Base-by-base conservation (phyloP, 2,113 vertebrate genomes). In the Noturus placidus region DNA sequence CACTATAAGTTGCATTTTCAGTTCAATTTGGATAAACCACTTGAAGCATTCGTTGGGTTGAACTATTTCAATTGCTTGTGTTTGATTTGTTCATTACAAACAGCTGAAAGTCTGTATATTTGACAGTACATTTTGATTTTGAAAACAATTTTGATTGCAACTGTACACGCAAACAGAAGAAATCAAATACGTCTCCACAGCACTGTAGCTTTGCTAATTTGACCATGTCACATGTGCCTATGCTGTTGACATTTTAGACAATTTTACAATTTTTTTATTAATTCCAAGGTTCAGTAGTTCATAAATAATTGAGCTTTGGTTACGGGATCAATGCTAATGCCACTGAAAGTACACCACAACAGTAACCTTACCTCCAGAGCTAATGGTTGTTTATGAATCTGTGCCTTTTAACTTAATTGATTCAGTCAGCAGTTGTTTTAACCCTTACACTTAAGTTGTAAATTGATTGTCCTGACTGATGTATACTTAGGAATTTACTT, bases 271-370 rank as follows among this genome's bases (percentile, higher is more conserved):
- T 65, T 59, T 78, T 61, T 70, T 89, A 80, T 84, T 65, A 67
- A 33, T 8, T 74, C 17, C 20, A 84, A 57, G 87, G 50, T 63
- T 89, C 82, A 59, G 5, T 88, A 67, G 86, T 82, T 87, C 88
- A 70, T 92, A 88, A 91, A 89, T 92, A 91, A 93, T 90, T 80
- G 77, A 90, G 82, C 69, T 80, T 88, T 89, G 57, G 83, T 84
- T 82, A 61, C 22, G 46, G 84, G 88, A 91, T 93, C 92, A 88
- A 91, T 92, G 86, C 70, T 61, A 88, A 89, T 78, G 86, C 27
- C 52, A 88, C 63, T 25, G 0, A 90, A 79, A 82, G 89, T 82
- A 87, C 78, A 81, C 22, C 69, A 79, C 78, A 72, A 25, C 86
- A 91, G 93, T 89, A 91, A 85, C 85, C 72, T 86, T 52, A 80